These are phyloP conservation scores for Agrypnus murinus DNA, from an alignment of 2,888 invertebrate species.

Conservation along the genomic window DNA sequence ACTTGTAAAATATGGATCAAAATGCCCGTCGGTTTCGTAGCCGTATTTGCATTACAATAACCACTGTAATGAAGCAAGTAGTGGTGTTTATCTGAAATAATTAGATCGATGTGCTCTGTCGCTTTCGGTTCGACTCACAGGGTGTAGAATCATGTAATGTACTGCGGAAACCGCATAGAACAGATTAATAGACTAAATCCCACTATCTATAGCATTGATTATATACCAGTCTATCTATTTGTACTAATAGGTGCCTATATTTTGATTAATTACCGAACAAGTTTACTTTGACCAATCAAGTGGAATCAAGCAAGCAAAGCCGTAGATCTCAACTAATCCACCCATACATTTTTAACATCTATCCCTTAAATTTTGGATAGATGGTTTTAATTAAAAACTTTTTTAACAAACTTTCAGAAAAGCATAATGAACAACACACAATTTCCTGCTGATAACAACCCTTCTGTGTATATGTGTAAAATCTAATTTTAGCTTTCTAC, in stretches of 20 bases:
- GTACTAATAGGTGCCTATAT: slow-evolving; percentile 4
- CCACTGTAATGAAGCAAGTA: slow-evolving; percentile 16
- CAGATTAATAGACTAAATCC: slow-evolving; percentile 32
- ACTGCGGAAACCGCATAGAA: slow-evolving; percentile 27
- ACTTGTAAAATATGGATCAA: slow-evolving; percentile 22
- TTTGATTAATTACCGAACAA: slow-evolving; percentile 18
- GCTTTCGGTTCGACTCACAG: not conserved
- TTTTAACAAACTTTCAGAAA: too few species aligned
- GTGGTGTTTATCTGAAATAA: slow-evolving; percentile 28
- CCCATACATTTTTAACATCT: too few species aligned
- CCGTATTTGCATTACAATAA: slow-evolving; percentile 21
- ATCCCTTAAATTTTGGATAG: too few species aligned
- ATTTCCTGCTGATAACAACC: too few species aligned
- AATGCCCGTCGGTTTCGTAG: slow-evolving; percentile 9
- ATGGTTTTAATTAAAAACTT: too few species aligned
- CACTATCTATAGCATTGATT: slow-evolving; percentile 25
- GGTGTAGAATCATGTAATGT: slow-evolving; percentile 17
- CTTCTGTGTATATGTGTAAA: too few species aligned
- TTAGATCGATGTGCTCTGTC: slow-evolving; percentile 9
- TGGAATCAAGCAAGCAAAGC: too few species aligned
- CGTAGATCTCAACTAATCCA: too few species aligned
- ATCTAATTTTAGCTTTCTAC: too few species aligned
- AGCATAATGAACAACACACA: too few species aligned
- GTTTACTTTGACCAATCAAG: not conserved
- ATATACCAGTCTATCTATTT: slow-evolving; percentile 9